phyloP scores from a whole-genome alignment of 2,888 invertebrate genomes.

The Notodonta dromedarius region DNA sequence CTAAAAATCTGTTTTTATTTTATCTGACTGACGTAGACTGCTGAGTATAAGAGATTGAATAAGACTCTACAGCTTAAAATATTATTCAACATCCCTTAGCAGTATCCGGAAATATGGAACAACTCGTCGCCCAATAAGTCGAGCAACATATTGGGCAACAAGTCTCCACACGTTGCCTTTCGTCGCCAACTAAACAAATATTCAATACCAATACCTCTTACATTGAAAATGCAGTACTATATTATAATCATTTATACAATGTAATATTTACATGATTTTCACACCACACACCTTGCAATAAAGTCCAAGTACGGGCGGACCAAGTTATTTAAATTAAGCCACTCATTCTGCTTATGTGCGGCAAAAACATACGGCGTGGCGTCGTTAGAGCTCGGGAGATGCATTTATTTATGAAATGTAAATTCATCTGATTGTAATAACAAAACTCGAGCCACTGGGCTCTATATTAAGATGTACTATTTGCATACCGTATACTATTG shows the following conservation, averaged over 20 bases:
- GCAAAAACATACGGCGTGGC: conserved; percentile 59
- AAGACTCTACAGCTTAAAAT: too few relatives aligned
- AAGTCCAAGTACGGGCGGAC: conserved; percentile 44
- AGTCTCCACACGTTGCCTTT: background rate
- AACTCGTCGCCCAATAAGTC: background rate
- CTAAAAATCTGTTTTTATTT: too few relatives aligned
- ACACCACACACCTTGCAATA: conserved; percentile 51
- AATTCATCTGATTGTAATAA: conserved; percentile 84
- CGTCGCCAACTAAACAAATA: background rate
- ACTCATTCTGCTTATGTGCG: conserved; percentile 26
- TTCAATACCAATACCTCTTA: background rate
- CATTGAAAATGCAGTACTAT: conserved; percentile 10
- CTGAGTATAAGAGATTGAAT: too few relatives aligned
- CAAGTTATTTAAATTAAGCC: conserved; percentile 72
- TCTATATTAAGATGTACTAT: conserved; percentile 85
- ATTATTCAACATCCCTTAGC: too few relatives aligned
- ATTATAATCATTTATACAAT: conserved; percentile 12
- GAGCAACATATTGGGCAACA: background rate
- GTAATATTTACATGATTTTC: conserved; percentile 48
- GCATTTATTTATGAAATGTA: conserved; percentile 85
- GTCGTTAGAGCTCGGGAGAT: conserved; percentile 74
- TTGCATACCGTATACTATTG: conserved; percentile 71
- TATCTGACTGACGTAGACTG: too few relatives aligned
- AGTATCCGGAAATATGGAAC: background rate
- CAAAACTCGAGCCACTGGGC: conserved; percentile 79